These are phyloP conservation scores for Mythimna loreyi DNA, from an alignment of 2,888 invertebrate genomes.

Conservation along the genomic window DNA sequence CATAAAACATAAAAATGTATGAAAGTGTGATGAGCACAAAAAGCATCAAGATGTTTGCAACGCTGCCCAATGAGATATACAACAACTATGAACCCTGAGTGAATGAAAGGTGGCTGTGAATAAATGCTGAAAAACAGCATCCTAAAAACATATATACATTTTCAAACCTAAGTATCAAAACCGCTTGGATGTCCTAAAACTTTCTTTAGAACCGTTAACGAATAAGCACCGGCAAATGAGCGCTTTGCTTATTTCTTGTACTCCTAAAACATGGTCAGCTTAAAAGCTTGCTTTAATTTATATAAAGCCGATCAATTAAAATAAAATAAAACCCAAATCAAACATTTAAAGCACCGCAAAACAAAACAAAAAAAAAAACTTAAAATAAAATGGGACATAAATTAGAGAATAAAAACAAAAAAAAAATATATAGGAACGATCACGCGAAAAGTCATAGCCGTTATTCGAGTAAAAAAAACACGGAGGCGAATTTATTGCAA, in stretches of 20 bases:
- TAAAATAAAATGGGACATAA: conserved; percentile 1
- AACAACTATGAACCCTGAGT: conserved; percentile 14
- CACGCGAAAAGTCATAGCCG: conserved; percentile 48
- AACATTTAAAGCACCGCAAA: conserved; percentile 34
- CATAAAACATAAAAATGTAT: conserved; percentile 32
- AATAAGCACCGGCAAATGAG: conserved; percentile 4
- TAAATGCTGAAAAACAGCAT: background rate
- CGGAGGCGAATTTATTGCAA: conserved; percentile 6
- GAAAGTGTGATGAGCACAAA: conserved; percentile 20
- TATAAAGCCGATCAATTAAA: background rate
- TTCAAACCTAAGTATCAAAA: conserved; percentile 23
- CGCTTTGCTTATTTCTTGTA: background rate
- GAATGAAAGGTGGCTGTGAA: conserved; percentile 52
- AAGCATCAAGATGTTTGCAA: conserved; percentile 49
- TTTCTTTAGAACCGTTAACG: conserved; percentile 6
- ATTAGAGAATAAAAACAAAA: background rate
- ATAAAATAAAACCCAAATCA: conserved; percentile 1
- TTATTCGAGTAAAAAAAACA: conserved; percentile 7
- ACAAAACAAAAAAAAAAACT: too few species aligned
- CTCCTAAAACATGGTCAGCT: background rate
- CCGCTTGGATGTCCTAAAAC: background rate
- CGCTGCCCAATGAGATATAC: conserved; percentile 51
- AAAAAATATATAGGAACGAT: conserved; percentile 34
- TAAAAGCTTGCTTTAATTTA: background rate
- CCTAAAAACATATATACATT: conserved; percentile 2